Percentiles rank a stretch among this genome's conserved stretches.
phyloP scores from a whole-genome alignment of 1,140 invertebrate genomes.

The Leptonema lineaticorne region DNA sequence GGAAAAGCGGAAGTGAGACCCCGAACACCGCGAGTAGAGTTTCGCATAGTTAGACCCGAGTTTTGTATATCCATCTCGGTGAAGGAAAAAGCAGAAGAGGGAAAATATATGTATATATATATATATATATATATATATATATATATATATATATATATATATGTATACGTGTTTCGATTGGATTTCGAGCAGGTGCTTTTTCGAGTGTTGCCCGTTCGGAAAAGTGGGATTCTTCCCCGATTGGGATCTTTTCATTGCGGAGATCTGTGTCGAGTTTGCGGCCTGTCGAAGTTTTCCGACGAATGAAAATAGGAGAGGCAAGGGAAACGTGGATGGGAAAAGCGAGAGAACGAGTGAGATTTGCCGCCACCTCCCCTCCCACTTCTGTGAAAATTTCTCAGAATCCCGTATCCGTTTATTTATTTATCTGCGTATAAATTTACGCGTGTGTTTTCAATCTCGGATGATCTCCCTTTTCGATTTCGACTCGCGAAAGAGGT shows the following conservation, averaged over 20 bases:
- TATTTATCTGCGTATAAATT: conserved; percentile 6
- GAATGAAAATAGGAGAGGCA: too few relatives aligned
- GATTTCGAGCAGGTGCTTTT: conserved; percentile 4
- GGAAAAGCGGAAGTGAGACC: background rate
- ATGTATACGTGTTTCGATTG: conserved; percentile 11
- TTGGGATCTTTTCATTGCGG: too few relatives aligned
- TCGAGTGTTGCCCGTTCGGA: background rate
- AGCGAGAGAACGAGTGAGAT: background rate
- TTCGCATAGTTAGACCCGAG: conserved; percentile 10
- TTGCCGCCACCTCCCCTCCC: background rate
- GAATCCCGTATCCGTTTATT: background rate
- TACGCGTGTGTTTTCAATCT: background rate
- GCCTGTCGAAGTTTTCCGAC: background rate
- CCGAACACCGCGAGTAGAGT: too few relatives aligned
- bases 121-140: too few relatives aligned
- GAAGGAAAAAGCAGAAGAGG: background rate
- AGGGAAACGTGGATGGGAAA: background rate
- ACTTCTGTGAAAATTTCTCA: background rate
- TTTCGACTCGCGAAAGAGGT: background rate
- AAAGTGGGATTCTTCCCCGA: too few relatives aligned
- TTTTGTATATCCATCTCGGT: conserved; percentile 9
- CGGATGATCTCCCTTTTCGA: background rate
- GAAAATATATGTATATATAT: too few relatives aligned
- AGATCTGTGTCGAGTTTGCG: background rate
- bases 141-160: too few relatives aligned